Conservation (phyloP, 2,797 vertebrate genomes). For the Channallabes apus region DNA sequence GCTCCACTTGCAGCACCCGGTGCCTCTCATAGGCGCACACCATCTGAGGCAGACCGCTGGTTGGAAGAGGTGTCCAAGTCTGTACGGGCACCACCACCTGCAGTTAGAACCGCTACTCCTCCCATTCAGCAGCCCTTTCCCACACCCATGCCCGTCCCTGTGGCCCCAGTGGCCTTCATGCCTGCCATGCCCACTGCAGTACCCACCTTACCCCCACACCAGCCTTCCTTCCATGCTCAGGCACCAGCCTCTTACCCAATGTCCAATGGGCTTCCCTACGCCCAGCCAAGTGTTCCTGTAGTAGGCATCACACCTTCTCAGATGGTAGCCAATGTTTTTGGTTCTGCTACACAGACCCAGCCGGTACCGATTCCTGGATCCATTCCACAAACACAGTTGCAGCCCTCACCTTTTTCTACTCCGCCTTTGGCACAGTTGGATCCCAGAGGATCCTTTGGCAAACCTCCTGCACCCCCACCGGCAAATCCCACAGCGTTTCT, state of each 20-base stretch:
- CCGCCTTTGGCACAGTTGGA: conserved; percentile 67
- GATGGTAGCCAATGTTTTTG: conserved; percentile 96
- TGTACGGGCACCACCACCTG: conserved; percentile 78
- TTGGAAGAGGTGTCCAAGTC: conserved; percentile 94
- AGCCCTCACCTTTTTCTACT: conserved; percentile 70
- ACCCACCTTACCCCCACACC: conserved; percentile 81
- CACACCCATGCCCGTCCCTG: conserved; percentile 68
- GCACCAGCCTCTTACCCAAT: conserved; percentile 78
- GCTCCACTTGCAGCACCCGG: conserved; percentile 65
- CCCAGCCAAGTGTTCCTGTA: conserved; percentile 85
- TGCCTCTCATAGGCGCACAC: conserved; percentile 86
- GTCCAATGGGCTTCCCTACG: conserved; percentile 86
- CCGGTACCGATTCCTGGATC: conserved; percentile 72
- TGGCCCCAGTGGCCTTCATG: conserved; percentile 78
- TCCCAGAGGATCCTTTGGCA: conserved; percentile 58
- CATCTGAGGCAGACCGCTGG: conserved; percentile 97
- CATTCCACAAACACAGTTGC: conserved; percentile 43
- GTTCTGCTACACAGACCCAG: conserved; percentile 84
- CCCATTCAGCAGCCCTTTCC: conserved; percentile 49
- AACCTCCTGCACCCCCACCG: conserved; percentile 27
- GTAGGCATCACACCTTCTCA: conserved; percentile 97
- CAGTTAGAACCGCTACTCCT: conserved; percentile 56
- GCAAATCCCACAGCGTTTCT: conserved; percentile 44
- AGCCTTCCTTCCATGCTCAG: conserved; percentile 80
- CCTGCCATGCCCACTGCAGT: conserved; percentile 76